Base-by-base conservation (phyloP, 2,797 vertebrate genomes). In the Hylomyscus alleni region DNA sequence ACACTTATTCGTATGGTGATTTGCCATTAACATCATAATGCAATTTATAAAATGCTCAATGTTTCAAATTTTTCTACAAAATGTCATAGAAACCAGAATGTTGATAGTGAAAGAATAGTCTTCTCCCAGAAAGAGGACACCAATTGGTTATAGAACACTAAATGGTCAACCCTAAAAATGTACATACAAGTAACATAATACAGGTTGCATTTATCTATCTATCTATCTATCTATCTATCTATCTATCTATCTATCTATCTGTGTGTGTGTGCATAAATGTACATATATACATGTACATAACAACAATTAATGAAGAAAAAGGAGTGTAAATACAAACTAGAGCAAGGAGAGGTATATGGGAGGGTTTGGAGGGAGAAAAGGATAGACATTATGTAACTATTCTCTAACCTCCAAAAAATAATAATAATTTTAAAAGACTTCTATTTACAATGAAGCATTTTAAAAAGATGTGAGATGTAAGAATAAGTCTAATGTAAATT, bases 401-500 rank as follows among this genome's bases (percentile, higher is more conserved):
- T 81, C 11, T 81, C 22, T 56, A 78, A 56, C n/a, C 20, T 56
- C 31, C 50, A 50, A 52, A 52, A 37, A 37, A 81, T 37, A 81
- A 24, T 26, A 26, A 56, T 56, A 81, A 81, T 81, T 37, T 54
- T 80, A 47, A 37, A 56, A 78, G 44, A 54, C 17, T 80, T 11
- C 52, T 82, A 17, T 26, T 92, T 90, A 44, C 6, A 89, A 3
- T 50, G 9, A 86, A 62, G 12, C 10, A 31, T 26, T 62, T 34
- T 14, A n/a, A 50, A 81, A 94, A 69, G 37, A 67, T 86, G 67
- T 56, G 72, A 77, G 14, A 31, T 24, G 22, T 69, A 94, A 62
- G 19, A 60, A 76, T 85, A 92, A 88, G 50, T 81, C 44, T 89
- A 84, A 94, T 14, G 88, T 87, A 80, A 84, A 87, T 60, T 73